Evolutionary conservation across 2,797 vertebrate species (phyloP).

Genomic region (Picus viridis): DNA sequence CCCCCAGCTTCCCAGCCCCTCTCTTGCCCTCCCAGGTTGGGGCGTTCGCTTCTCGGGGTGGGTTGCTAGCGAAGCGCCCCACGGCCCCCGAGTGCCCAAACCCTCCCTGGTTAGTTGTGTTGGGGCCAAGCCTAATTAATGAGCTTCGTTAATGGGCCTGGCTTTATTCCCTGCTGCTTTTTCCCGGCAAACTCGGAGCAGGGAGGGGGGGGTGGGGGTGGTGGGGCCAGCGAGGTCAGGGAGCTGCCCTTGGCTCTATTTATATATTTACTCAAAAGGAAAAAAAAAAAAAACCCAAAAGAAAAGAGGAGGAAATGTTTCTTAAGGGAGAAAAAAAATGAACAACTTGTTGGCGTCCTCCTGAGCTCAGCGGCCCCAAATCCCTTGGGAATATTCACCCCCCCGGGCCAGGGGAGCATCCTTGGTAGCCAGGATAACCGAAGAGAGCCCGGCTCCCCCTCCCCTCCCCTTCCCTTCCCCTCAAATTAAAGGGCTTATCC

Average conservation of each 20-base stretch:
- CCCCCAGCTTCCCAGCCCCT: neutral
- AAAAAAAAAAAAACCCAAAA: no score
- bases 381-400: neutral
- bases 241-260: neutral
- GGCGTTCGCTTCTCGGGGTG: neutral
- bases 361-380: neutral
- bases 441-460: neutral
- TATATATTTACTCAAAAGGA: neutral
- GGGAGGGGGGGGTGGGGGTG: neutral
- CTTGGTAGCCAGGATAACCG: neutral
- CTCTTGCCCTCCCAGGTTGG: fast-evolving
- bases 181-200: neutral
- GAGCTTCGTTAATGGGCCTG: conserved; percentile 33
- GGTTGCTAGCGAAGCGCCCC: neutral
- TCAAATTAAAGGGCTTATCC: conserved; percentile 20
- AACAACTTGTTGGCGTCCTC: no score
- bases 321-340: neutral
- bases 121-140: conserved; percentile 63
- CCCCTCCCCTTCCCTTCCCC: neutral
- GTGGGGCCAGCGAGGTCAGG: fast-evolving
- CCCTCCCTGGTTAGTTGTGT: conserved; percentile 21
- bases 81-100: neutral
- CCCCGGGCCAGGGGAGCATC: neutral
- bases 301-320: neutral
- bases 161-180: conserved; percentile 37